Evolutionary conservation across 2,113 vertebrate species (phyloP).

Genomic region (Aspidoscelis tigris): DNA sequence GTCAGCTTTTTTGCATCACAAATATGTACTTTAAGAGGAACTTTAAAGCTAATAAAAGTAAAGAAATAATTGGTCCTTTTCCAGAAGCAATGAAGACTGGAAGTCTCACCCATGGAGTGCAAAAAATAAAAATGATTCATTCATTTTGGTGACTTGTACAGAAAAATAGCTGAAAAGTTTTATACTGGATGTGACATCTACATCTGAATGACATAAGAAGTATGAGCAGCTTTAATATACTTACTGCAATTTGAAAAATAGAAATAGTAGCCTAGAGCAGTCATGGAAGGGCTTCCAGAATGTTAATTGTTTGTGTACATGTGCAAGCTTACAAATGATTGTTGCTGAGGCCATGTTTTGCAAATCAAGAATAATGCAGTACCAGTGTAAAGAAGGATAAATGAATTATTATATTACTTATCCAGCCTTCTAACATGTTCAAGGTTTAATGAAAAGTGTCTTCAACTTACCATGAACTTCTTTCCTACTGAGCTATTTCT

Average conservation of each 20-base stretch:
- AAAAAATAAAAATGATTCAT: slow-evolving; percentile 21
- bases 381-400: slow-evolving; percentile 49
- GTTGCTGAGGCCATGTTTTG: slow-evolving; percentile 58
- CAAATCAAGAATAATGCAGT: slow-evolving; percentile 58
- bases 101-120: slow-evolving; percentile 25
- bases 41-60: background rate
- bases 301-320: slow-evolving; percentile 63
- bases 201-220: slow-evolving; percentile 52
- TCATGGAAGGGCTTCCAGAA: slow-evolving; percentile 55
- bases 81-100: slow-evolving; percentile 16
- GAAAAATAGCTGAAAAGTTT: slow-evolving; percentile 36
- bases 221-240: slow-evolving; percentile 60
- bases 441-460: slow-evolving; percentile 61
- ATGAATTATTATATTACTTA: slow-evolving; percentile 31
- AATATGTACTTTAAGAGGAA: background rate
- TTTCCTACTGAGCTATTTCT: slow-evolving; percentile 59
- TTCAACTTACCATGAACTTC: slow-evolving; percentile 75
- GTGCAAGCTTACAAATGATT: slow-evolving; percentile 63
- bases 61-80: background rate
- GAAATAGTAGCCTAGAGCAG: slow-evolving; percentile 51
- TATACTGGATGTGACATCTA: slow-evolving; percentile 14
- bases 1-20: background rate
- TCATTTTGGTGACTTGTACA: background rate
- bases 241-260: slow-evolving; percentile 36
- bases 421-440: slow-evolving; percentile 59